A percentile compares a stretch with the other conserved stretches of the same genome.
phyloP scores from a whole-genome alignment of 2,888 invertebrate species.

The Sphaeridia pumilis region DNA sequence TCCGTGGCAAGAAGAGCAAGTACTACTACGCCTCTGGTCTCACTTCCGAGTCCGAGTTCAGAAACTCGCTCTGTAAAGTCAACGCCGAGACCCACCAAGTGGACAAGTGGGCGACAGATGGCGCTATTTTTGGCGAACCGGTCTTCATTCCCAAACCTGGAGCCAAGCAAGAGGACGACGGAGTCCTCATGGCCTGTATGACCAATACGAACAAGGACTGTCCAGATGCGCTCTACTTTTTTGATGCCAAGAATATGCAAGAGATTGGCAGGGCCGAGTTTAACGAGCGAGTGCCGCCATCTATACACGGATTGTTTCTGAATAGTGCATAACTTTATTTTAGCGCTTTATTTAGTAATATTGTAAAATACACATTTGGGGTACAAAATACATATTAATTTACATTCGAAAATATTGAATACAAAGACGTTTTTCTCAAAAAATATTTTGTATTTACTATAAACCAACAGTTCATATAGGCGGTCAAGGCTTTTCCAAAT shows the following conservation, averaged over 20 bases:
- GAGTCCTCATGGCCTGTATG: constrained; percentile 38
- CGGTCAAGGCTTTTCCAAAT: no score
- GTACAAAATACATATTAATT: no score
- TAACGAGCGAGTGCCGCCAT: constrained; percentile 36
- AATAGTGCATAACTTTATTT: neutral
- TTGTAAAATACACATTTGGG: no score
- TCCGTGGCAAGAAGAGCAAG: constrained; percentile 40
- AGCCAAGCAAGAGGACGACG: constrained; percentile 44
- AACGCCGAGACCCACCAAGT: constrained; percentile 39
- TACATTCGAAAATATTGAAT: no score
- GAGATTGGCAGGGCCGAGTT: constrained; percentile 40
- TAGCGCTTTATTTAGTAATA: no score
- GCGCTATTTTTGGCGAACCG: constrained; percentile 41
- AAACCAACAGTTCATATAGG: no score
- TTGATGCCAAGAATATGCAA: constrained; percentile 40
- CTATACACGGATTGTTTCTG: constrained; percentile 38
- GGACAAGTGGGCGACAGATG: constrained; percentile 39
- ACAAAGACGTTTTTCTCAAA: no score
- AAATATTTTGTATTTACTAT: no score
- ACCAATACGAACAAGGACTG: constrained; percentile 36
- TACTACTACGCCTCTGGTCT: constrained; percentile 43
- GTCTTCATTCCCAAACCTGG: constrained; percentile 40
- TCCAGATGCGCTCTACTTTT: constrained; percentile 37
- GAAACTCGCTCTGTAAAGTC: constrained; percentile 40
- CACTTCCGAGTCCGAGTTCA: constrained; percentile 37